Conservation (phyloP, 2,797 vertebrate genomes). For the Cirrhinus mrigala region DNA sequence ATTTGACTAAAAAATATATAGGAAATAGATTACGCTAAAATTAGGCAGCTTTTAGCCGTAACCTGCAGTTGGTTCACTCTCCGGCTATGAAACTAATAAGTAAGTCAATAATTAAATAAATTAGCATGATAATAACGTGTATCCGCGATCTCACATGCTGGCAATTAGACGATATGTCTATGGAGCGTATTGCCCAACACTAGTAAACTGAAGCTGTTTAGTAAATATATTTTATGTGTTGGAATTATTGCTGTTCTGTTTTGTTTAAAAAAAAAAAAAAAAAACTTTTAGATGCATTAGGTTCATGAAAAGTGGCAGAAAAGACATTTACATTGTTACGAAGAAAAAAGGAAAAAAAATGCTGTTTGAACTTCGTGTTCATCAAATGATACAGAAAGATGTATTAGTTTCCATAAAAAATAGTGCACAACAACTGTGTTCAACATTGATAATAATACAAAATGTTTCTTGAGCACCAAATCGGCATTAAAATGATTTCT, state of each 20-base stretch:
- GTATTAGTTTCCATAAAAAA: neutral
- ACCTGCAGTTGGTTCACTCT: too few species aligned
- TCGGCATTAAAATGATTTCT: neutral
- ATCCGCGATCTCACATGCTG: too few species aligned
- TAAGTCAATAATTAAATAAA: too few species aligned
- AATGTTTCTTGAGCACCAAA: neutral
- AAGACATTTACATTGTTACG: neutral
- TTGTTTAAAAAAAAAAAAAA: neutral
- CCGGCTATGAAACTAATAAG: too few species aligned
- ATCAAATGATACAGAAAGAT: neutral
- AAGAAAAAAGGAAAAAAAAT: neutral
- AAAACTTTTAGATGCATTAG: neutral
- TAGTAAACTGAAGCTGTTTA: neutral
- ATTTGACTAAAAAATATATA: too few species aligned
- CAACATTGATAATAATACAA: neutral
- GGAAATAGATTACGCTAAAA: too few species aligned
- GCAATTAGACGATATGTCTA: too few species aligned
- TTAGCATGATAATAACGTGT: too few species aligned
- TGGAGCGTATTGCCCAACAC: too few species aligned
- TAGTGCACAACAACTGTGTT: neutral
- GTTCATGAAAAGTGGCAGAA: neutral
- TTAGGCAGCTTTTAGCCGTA: too few species aligned
- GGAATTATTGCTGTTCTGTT: neutral
- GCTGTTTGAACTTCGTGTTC: neutral
- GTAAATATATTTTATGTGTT: neutral